Conservation (phyloP, 2,797 vertebrate species). For the Leptatherina wallacei region DNA sequence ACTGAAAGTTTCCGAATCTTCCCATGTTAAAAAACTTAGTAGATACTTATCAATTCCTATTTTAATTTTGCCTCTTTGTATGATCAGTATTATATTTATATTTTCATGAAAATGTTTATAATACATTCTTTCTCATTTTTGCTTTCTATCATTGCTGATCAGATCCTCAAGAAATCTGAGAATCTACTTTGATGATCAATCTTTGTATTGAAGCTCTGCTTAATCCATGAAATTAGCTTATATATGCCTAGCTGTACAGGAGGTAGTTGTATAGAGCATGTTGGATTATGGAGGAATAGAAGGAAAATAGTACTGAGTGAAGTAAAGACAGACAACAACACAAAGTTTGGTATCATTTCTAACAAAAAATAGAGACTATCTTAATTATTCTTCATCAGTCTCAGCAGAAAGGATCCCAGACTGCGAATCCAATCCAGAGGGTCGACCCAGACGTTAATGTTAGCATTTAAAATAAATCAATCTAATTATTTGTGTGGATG, state of each 20-base stretch:
- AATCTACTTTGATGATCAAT: neutral
- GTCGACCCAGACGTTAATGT: neutral
- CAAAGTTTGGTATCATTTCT: neutral
- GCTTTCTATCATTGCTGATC: neutral
- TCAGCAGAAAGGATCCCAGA: too few species aligned
- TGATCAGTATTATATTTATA: neutral
- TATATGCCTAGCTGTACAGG: neutral
- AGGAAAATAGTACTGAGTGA: neutral
- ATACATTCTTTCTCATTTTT: neutral
- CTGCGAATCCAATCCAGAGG: neutral
- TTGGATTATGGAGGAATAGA: neutral
- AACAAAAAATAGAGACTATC: neutral
- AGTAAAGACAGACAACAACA: neutral
- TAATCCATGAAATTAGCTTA: neutral
- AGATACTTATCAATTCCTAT: neutral
- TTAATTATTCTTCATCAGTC: neutral
- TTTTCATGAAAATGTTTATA: neutral
- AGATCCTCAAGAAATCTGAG: neutral
- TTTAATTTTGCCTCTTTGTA: neutral
- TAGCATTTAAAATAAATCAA: neutral
- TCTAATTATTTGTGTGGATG: neutral
- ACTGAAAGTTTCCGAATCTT: slow-evolving; percentile 2
- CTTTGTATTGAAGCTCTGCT: neutral
- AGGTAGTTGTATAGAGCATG: neutral
- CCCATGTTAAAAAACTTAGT: neutral